Evolutionary conservation across 35 echinoderm and acorn worm genomes (phyloP), one percentile per base, ranked within the genome.

Genomic region (Holothuria glaberrima): DNA sequence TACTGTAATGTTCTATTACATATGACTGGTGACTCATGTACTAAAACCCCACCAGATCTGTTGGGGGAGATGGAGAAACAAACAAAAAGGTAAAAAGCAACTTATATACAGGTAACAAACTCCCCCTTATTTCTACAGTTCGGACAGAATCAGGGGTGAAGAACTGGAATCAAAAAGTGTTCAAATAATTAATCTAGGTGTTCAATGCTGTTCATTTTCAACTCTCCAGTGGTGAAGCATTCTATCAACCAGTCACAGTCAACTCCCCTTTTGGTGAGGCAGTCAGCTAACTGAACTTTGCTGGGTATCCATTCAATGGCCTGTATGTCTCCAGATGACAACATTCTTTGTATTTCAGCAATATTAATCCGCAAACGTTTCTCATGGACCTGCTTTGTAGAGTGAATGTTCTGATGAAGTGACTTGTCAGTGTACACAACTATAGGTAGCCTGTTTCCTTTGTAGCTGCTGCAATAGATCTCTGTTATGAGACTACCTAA

Each of bases 371-470:
- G 6, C 20, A 80, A 28, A n/a, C 35, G 24, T 6, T 69, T 24
- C 22, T 69, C 48, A 57, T 75, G 68, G 24, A 89, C 71, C n/a
- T 89, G 87, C 28, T 89, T 89, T 4, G 45, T 74, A 30, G 86
- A 73, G 54, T 75, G 68, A 14, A 89, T 58, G 21, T 75, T 89
- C 54, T 89, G 87, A 34, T 89, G 69, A 13, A 89, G 62, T 12
- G 87, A 89, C 30, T 75, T 89, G 57, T 89, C 44, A 2, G 87
- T 89, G 27, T 89, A 89, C 12, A 89, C 31, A 5, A 30, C 38
- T 33, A 89, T 76, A 24, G 71, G 87, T 33, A 59, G 32, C 35
- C 25, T 22, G 30, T 89, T 89, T 21, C 35, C 57, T 35, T 18
- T 59, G 30, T 59, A 59, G 22, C 22, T 33, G 19, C 14, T 33